Percentiles rank a stretch among this genome's conserved stretches.
Conservation (phyloP, 2,113 vertebrate species). For the Emberiza fucata region DNA sequence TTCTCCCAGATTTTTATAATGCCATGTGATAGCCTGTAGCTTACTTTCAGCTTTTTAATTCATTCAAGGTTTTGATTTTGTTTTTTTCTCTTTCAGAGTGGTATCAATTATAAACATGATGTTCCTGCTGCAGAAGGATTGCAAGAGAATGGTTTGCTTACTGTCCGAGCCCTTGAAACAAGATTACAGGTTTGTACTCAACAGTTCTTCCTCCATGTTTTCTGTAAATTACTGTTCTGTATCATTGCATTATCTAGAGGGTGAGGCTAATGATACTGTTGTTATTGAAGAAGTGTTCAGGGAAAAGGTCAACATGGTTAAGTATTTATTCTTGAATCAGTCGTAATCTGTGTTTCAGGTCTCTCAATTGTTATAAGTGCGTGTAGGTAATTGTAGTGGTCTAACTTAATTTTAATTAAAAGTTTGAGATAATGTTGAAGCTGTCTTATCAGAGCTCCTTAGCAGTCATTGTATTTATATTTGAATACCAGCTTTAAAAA, state of each 20-base stretch:
- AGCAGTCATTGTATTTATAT: background rate
- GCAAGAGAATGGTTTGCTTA: slow-evolving; percentile 75
- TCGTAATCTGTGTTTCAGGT: background rate
- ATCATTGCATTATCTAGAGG: background rate
- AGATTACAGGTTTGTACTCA: slow-evolving; percentile 82
- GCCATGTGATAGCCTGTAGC: background rate
- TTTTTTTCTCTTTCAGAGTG: slow-evolving; percentile 33
- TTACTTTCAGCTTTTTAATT: background rate
- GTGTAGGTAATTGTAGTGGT: background rate
- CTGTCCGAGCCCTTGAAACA: slow-evolving; percentile 81
- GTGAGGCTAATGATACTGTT: background rate
- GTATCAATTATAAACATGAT: background rate
- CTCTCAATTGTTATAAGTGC: background rate
- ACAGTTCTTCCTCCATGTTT: background rate
- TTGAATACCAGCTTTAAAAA: background rate
- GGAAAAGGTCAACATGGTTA: background rate
- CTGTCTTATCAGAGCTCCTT: background rate
- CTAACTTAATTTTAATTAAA: background rate
- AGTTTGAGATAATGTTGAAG: background rate
- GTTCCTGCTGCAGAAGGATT: slow-evolving; percentile 28
- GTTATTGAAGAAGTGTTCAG: background rate
- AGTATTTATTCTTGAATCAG: background rate
- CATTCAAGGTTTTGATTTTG: background rate
- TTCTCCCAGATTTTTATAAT: background rate
- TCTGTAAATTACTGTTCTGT: background rate